These are phyloP conservation scores for Atherinomorus stipes DNA, from an alignment of 2,113 vertebrate species.

Conservation along the genomic window DNA sequence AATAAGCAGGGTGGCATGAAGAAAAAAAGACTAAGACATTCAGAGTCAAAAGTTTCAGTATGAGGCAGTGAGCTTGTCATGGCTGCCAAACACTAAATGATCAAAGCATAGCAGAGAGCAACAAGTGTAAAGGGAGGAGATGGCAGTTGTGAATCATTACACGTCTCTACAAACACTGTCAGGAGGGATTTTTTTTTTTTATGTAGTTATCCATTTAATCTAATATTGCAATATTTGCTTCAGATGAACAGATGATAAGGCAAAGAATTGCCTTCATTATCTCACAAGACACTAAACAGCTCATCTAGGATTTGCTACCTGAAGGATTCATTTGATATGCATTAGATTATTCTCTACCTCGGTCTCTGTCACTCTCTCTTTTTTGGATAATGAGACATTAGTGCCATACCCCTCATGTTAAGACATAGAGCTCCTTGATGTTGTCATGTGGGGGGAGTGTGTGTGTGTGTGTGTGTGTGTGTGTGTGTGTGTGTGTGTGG, in stretches of 20 bases:
- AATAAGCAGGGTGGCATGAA: constrained; percentile 15
- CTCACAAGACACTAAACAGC: constrained; percentile 30
- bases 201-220: constrained; percentile 32
- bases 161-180: constrained; percentile 41
- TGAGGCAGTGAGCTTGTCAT: constrained; percentile 42
- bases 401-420: no score
- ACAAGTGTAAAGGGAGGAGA: constrained; percentile 41
- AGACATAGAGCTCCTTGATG: no score
- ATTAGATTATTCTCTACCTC: no score
- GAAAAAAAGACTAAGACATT: constrained; percentile 27
- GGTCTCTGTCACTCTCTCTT: no score
- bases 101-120: constrained; percentile 56
- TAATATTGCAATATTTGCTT: constrained; percentile 40
- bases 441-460: no score
- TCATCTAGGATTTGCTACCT: constrained; percentile 27
- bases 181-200: constrained; percentile 51
- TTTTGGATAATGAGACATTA: no score
- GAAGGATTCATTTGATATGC: background rate
- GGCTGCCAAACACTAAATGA: constrained; percentile 50
- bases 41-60: constrained; percentile 41
- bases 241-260: constrained; percentile 30
- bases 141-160: constrained; percentile 43
- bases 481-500: no score
- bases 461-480: no score
- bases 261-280: constrained; percentile 21